A percentile compares a stretch with the other conserved stretches of the same genome.
Evolutionary conservation across 1,140 invertebrate species (phyloP).

Genomic region (Philopotamus ludificatus): DNA sequence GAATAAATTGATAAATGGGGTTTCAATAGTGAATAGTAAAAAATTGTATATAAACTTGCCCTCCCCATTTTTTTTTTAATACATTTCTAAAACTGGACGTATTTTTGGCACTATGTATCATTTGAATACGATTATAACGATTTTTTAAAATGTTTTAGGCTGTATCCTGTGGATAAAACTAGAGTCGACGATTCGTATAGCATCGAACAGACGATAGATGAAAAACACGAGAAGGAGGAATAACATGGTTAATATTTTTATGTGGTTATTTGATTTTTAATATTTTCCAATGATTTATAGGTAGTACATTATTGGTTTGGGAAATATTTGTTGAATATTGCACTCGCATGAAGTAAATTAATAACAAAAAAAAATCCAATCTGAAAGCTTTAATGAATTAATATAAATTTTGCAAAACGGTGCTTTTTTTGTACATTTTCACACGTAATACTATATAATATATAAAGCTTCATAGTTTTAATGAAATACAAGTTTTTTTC

Average conservation of each 20-base stretch:
- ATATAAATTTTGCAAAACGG: neutral
- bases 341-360: neutral
- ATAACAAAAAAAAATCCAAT: neutral
- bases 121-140: neutral
- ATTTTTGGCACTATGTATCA: no score
- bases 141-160: slow-evolving; percentile 57
- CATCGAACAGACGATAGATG: slow-evolving; percentile 48
- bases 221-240: slow-evolving; percentile 44
- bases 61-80: no score
- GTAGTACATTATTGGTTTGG: neutral
- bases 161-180: slow-evolving; percentile 92
- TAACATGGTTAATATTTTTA: slow-evolving; percentile 31
- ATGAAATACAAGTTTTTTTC: no score
- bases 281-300: neutral
- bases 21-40: no score
- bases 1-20: no score
- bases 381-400: neutral
- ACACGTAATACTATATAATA: no score
- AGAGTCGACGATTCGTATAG: slow-evolving; percentile 70
- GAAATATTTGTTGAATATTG: neutral
- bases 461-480: no score
- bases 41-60: no score
- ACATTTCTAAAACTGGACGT: no score
- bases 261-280: neutral
- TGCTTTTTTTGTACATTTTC: neutral